Percentiles rank a stretch among this genome's conserved stretches.
phyloP scores from a whole-genome alignment of 2,888 invertebrate species.

The Spilosoma lubricipeda region DNA sequence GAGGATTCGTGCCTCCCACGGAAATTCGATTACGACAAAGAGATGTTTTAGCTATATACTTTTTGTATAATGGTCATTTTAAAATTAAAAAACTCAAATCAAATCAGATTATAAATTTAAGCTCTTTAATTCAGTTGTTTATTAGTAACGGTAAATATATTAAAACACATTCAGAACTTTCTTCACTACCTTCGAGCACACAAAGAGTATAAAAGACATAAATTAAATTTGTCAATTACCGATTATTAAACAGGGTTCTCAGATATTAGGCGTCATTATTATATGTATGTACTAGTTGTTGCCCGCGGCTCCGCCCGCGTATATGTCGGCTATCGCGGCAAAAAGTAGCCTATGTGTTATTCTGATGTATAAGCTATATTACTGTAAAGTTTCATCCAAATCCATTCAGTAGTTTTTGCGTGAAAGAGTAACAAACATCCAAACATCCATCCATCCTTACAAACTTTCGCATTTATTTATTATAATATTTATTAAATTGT shows the following conservation, averaged over 20 bases:
- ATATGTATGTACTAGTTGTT: too few relatives aligned
- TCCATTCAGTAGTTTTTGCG: too few relatives aligned
- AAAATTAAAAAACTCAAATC: background rate
- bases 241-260: background rate
- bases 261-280: background rate
- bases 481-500: background rate
- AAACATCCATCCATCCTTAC: too few relatives aligned
- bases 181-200: background rate
- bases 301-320: too few relatives aligned
- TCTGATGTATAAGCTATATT: too few relatives aligned
- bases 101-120: background rate
- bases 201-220: background rate
- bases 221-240: background rate
- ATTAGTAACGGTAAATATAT: background rate
- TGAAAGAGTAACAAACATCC: too few relatives aligned
- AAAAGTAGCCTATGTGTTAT: too few relatives aligned
- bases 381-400: too few relatives aligned
- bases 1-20: slow-evolving; percentile 47
- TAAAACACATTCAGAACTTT: background rate
- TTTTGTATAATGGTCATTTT: background rate
- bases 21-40: slow-evolving; percentile 44
- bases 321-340: too few relatives aligned
- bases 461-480: too few relatives aligned
- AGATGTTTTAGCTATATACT: slow-evolving; percentile 39
- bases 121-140: background rate